Conservation (phyloP, 2,113 vertebrate species). For the Erinaceus europaeus region DNA sequence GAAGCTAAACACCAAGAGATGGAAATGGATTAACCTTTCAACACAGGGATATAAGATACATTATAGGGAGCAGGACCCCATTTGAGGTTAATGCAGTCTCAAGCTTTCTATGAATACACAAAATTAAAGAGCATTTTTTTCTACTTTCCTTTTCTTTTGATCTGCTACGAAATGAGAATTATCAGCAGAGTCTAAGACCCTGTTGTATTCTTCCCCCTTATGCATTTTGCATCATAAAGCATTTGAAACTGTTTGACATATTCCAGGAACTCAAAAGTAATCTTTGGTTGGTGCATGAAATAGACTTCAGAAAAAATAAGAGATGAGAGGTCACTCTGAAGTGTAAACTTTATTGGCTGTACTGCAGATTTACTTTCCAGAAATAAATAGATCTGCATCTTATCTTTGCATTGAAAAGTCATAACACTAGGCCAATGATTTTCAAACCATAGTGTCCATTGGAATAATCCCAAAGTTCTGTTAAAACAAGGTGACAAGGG, state of each 20-base stretch:
- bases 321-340: neutral
- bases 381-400: constrained; percentile 49
- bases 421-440: neutral
- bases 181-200: neutral
- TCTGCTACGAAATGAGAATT: constrained; percentile 62
- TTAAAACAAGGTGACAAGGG: no score
- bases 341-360: constrained; percentile 20
- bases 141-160: constrained; percentile 60
- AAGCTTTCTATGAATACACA: constrained; percentile 57
- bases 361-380: constrained; percentile 50
- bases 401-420: constrained; percentile 28
- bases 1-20: constrained; percentile 65
- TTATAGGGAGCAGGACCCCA: constrained; percentile 38
- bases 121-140: constrained; percentile 59
- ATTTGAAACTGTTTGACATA: neutral
- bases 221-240: constrained; percentile 55
- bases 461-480: neutral
- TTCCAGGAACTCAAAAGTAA: constrained; percentile 47
- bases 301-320: constrained; percentile 33
- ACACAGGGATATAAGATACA: constrained; percentile 43
- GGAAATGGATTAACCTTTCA: constrained; percentile 68
- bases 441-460: neutral
- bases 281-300: constrained; percentile 12
- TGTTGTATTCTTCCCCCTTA: constrained; percentile 42
- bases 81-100: constrained; percentile 49